phyloP scores from a whole-genome alignment of 2,797 vertebrate species.

The Ptychadena robeensis region DNA sequence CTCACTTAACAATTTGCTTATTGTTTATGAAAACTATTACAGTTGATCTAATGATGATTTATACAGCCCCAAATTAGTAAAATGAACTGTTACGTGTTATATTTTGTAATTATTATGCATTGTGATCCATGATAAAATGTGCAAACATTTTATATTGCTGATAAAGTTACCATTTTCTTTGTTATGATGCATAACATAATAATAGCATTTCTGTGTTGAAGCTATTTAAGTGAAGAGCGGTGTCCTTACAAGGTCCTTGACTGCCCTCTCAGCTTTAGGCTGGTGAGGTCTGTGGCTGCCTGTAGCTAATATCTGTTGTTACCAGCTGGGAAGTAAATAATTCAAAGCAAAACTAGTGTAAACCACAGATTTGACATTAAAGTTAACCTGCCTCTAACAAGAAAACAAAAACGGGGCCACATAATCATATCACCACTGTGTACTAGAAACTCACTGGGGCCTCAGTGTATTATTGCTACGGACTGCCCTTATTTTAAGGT shows the following conservation, averaged over 20 bases:
- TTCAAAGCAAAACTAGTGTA: conserved; percentile 5
- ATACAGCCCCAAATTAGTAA: too few relatives aligned
- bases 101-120: not conserved
- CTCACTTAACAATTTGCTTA: too few relatives aligned
- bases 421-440: not conserved
- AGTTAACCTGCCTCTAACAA: not conserved
- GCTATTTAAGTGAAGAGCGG: not conserved
- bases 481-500: not conserved
- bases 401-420: not conserved
- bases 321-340: conserved; percentile 22
- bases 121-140: not conserved
- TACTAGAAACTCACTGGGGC: not conserved
- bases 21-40: too few relatives aligned
- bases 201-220: not conserved
- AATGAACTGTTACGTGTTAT: too few relatives aligned
- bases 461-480: not conserved
- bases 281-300: conserved; percentile 5
- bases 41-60: too few relatives aligned
- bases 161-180: not conserved
- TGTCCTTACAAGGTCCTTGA: conserved; percentile 31
- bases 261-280: not conserved
- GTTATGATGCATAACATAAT: not conserved
- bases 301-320: conserved; percentile 37
- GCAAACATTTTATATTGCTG: not conserved
- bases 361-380: not conserved